Conservation (phyloP, 1,140 invertebrate species). For the Geopemphigus sp. region DNA sequence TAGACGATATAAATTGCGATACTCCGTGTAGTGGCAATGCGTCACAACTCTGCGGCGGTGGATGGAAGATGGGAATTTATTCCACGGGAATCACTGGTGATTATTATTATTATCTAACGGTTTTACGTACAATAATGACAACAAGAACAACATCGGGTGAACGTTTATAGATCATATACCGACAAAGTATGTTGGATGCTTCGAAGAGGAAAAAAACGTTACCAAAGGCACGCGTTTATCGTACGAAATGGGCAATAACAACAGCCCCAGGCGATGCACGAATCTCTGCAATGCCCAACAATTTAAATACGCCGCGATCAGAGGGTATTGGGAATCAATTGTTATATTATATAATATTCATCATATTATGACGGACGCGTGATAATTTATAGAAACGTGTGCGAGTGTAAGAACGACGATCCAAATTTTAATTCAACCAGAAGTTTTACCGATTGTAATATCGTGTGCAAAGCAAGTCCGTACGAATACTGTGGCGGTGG, state of each 20-base stretch:
- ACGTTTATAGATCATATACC: background rate
- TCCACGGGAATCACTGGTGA: conserved; percentile 81
- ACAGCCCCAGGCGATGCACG: conserved; percentile 51
- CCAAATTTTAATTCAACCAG: background rate
- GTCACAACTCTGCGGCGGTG: conserved; percentile 80
- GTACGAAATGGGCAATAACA: conserved; percentile 47
- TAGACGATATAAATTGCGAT: conserved; percentile 70
- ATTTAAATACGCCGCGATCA: conserved; percentile 23
- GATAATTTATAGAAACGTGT: background rate
- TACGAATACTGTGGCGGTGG: conserved; percentile 51
- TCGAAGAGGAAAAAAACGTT: background rate
- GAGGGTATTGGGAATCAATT: background rate
- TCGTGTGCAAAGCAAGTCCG: conserved; percentile 48
- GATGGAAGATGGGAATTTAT: conserved; percentile 80
- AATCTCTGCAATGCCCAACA: conserved; percentile 50
- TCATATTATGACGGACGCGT: no score
- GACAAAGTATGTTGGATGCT: conserved; percentile 24
- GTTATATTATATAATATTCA: background rate
- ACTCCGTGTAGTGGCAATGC: conserved; percentile 77
- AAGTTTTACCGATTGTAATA: conserved; percentile 45
- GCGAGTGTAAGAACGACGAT: conserved; percentile 4
- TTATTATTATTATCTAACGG: conserved; percentile 53
- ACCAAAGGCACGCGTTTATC: background rate
- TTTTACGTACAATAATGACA: background rate
- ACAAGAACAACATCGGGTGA: background rate